Base-by-base conservation (phyloP, 2,797 vertebrate species). In the Bovichtus variegatus region DNA sequence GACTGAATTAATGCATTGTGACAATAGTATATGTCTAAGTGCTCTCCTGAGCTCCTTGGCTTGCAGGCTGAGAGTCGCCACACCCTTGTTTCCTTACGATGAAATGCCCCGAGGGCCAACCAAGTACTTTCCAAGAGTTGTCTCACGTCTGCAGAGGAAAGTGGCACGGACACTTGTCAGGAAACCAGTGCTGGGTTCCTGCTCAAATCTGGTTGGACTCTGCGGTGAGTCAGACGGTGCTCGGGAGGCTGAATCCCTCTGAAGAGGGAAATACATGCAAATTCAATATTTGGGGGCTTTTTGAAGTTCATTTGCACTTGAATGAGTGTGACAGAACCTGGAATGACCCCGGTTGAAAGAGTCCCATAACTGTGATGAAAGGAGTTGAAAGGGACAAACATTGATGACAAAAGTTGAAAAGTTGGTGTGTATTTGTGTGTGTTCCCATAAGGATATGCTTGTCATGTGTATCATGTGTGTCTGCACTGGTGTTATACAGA, bases 81-180 rank as follows among this genome's bases (percentile, higher is more conserved):
- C 92, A 88, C 89, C 91, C 89, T 85, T 87, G 81, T 88, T 91
- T 89, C 89, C 85, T 88, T 59, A 70, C 18, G 63, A 86, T 78
- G 86, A 92, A 91, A 89, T 87, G 80, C 75, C 87, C 81, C 25
- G 36, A 76, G 69, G 84, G 79, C 84, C 78, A 57, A 80, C 57
- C 23, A 65, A 87, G 81, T 41, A 76, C 82, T 88, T 91, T 92
- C 90, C 89, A 91, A 85, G 73, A 91, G 85, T 77, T 90, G 89
- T 91, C 90, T 92, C 79, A 85, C 62, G 89, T 92, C 91, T 92
- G 85, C 79, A 80, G 82, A 89, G 91, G 80, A 92, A 93, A 93
- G 88, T 81, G 82, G 85, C 89, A 86, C 5, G 75, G 92, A 93
- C 92, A 87, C 80, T 91, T 83, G 89, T 92, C 89, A 91, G 88